Evolutionary conservation across 2,113 vertebrate genomes (phyloP).

Genomic region (Gobius niger): DNA sequence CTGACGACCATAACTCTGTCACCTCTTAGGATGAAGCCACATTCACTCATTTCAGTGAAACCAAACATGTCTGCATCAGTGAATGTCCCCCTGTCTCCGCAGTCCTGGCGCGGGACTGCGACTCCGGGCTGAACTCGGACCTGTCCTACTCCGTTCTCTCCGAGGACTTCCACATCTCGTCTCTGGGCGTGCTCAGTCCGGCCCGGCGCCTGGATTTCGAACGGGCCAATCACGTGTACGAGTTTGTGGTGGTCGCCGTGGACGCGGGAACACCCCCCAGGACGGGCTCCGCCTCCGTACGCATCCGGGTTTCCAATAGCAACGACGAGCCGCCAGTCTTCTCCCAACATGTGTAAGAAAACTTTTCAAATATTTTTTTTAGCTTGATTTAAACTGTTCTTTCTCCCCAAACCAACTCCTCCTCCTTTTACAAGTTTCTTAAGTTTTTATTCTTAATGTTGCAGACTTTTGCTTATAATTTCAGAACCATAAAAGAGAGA

Average conservation of each 20-base stretch:
- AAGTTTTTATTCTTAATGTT: no score
- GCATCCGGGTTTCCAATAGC: slow-evolving; percentile 81
- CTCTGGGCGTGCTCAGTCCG: slow-evolving; percentile 81
- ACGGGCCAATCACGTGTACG: slow-evolving; percentile 85
- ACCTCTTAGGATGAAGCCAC: no score
- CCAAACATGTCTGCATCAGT: no score
- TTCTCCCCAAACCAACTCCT: no score
- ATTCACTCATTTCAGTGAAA: no score
- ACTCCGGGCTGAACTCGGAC: slow-evolving; percentile 84
- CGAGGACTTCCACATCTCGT: slow-evolving; percentile 82
- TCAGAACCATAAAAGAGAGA: no score
- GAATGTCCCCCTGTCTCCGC: no score
- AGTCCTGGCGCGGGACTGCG: slow-evolving; percentile 88
- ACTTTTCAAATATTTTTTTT: no score
- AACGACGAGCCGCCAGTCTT: slow-evolving; percentile 87
- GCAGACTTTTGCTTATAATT: no score
- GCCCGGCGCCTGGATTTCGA: slow-evolving; percentile 84
- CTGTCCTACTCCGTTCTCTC: slow-evolving; percentile 84
- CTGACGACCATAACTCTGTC: background rate
- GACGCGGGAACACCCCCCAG: slow-evolving; percentile 82
- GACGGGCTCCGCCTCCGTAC: slow-evolving; percentile 84
- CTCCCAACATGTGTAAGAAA: slow-evolving; percentile 81
- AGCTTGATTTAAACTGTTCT: no score
- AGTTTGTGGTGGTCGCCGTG: slow-evolving; percentile 87
- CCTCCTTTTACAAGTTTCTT: no score